These are phyloP conservation scores for Ailurus styani DNA, from an alignment of 2,113 vertebrate genomes.

Conservation along the genomic window DNA sequence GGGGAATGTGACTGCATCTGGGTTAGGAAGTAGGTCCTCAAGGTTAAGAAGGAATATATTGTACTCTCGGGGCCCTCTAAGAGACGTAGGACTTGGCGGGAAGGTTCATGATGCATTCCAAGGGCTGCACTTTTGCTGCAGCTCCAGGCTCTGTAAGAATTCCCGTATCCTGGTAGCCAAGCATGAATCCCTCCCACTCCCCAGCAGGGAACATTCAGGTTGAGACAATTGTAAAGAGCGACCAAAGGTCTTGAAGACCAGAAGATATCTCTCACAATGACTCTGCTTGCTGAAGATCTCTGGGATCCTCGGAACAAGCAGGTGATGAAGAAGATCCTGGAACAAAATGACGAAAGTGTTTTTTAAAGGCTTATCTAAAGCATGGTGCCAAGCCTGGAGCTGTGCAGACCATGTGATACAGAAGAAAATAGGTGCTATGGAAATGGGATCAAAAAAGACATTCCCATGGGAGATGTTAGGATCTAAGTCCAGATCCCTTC, in stretches of 20 bases:
- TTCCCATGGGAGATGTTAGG: not conserved
- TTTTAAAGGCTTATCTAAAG: not conserved
- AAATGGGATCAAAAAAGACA: not conserved
- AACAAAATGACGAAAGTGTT: not conserved
- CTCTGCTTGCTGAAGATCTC: not conserved
- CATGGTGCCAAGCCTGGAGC: not conserved
- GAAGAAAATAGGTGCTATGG: not conserved
- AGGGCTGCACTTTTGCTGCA: not conserved
- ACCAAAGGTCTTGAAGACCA: not conserved
- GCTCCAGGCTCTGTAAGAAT: not conserved
- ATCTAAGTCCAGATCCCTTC: not conserved
- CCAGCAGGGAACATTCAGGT: not conserved
- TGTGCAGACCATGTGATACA: not conserved
- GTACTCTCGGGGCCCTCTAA: not conserved
- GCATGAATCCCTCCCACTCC: accelerated
- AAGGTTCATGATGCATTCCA: not conserved
- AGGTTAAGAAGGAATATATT: not conserved
- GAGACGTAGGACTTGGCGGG: not conserved
- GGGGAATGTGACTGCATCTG: not conserved
- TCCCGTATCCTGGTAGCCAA: not conserved
- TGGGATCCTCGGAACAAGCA: not conserved
- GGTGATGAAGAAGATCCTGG: not conserved
- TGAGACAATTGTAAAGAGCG: not conserved
- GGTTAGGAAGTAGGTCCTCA: not conserved
- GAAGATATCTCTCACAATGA: not conserved